These are phyloP conservation scores for Periphyllus acericola DNA, from an alignment of 2,888 invertebrate species.

Conservation along the genomic window DNA sequence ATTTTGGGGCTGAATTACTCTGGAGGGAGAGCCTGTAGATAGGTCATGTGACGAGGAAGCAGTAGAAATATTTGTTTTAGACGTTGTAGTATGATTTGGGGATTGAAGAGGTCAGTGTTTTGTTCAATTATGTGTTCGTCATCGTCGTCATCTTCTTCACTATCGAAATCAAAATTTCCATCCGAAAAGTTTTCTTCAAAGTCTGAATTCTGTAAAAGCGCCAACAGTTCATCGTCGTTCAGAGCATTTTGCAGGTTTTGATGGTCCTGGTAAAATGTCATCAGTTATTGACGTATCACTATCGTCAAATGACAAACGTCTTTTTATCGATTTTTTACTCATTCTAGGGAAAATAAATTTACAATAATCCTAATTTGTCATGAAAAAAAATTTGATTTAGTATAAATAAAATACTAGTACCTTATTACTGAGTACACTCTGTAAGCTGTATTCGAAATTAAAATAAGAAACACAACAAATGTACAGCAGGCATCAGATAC, in stretches of 20 bases:
- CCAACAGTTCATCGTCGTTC: not conserved
- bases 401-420: not conserved
- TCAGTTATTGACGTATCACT: not conserved
- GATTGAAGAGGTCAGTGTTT: not conserved
- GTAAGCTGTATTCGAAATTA: not conserved
- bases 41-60: not conserved
- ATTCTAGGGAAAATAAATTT: too few relatives aligned
- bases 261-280: not conserved
- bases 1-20: not conserved
- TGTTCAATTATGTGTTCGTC: not conserved
- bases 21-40: not conserved
- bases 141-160: not conserved
- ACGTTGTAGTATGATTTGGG: not conserved
- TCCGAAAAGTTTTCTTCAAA: not conserved
- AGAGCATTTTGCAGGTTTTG: not conserved
- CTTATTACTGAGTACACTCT: too few relatives aligned
- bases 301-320: conserved; percentile 12
- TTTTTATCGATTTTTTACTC: not conserved
- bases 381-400: not conserved
- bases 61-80: not conserved
- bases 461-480: not conserved
- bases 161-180: not conserved
- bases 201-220: not conserved
- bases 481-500: not conserved
- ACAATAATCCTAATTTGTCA: not conserved